Conservation (phyloP, 2,888 invertebrate genomes). For the Megaustenia siamemsis region DNA sequence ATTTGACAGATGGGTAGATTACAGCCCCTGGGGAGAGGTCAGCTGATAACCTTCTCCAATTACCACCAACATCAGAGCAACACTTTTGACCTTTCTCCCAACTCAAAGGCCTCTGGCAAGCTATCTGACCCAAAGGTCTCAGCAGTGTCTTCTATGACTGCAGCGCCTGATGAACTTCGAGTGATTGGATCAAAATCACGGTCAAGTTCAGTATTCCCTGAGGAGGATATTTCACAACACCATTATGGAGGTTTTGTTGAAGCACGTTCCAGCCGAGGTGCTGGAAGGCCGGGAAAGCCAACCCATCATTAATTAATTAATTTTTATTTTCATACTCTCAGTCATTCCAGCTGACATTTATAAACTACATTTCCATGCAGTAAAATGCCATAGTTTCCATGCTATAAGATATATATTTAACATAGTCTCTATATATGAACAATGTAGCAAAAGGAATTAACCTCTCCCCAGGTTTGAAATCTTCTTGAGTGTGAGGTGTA, state of each 20-base stretch:
- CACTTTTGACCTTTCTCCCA: conserved; percentile 28
- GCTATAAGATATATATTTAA: too few relatives aligned
- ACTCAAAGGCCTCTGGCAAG: conserved; percentile 27
- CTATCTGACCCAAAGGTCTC: conserved; percentile 2
- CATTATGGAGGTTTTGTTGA: conserved; percentile 1
- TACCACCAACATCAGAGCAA: conserved; percentile 41
- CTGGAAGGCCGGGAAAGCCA: conserved; percentile 5
- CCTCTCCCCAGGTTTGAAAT: too few relatives aligned
- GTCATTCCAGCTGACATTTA: too few relatives aligned
- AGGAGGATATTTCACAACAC: conserved; percentile 12
- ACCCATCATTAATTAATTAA: too few relatives aligned
- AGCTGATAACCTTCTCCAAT: conserved; percentile 19
- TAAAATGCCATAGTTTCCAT: too few relatives aligned
- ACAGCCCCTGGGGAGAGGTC: conserved; percentile 41
- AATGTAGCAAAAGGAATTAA: too few relatives aligned
- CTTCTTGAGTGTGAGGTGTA: too few relatives aligned
- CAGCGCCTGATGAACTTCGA: conserved; percentile 40
- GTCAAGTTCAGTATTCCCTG: conserved; percentile 20
- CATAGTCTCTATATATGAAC: too few relatives aligned
- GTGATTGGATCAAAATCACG: conserved; percentile 35
- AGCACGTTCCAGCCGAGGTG: not conserved
- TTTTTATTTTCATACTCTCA: too few relatives aligned
- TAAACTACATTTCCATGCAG: too few relatives aligned
- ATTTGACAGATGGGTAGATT: conserved; percentile 24
- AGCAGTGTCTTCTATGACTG: conserved; percentile 28